Base-by-base conservation (phyloP, 2,888 invertebrate genomes). In the Notodonta dromedarius region DNA sequence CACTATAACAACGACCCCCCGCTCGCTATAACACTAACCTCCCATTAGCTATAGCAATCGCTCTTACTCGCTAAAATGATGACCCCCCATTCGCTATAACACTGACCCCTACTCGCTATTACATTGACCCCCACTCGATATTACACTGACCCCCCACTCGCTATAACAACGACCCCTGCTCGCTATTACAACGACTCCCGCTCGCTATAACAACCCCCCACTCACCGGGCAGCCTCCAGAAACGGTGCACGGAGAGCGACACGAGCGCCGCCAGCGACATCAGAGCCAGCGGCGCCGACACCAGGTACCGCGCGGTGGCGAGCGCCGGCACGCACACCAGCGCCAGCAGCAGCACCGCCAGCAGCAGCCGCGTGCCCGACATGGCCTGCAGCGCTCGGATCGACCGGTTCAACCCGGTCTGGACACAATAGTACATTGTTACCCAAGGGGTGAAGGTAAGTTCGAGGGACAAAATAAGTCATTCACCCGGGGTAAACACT, bases 401-500 rank as follows among this genome's bases (percentile, higher is more conserved):
- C 0, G 86, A 85, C 0, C 91, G 85, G 72, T 80, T 88, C 0
- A 89, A 66, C 0, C 86, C 87, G n/a, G 78, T 80, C 92, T 92
- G 84, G 61, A 60, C 12, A 39, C 4, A 53, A n/a, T 53, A 53
- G 9, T 35, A 4, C 35, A n/a, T n/a, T n/a, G n/a, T n/a, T n/a
- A n/a, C n/a, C n/a, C n/a, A n/a, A n/a, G n/a, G n/a, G n/a, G n/a
- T n/a, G n/a, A n/a, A n/a, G n/a, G n/a, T n/a, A n/a, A n/a, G n/a
- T n/a, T n/a, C n/a, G n/a, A n/a, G n/a, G n/a, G n/a, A n/a, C n/a
- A n/a, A n/a, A n/a, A n/a, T n/a, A n/a, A n/a, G n/a, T n/a, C n/a
- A n/a, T n/a, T n/a, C n/a, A n/a, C n/a, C n/a, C n/a, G n/a, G n/a
- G n/a, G n/a, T n/a, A n/a, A n/a, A n/a, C n/a, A n/a, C n/a, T n/a